Evolutionary conservation across 2,113 vertebrate species (phyloP), one percentile per base, ranked within the genome.

Genomic region (Calidris pugnax): DNA sequence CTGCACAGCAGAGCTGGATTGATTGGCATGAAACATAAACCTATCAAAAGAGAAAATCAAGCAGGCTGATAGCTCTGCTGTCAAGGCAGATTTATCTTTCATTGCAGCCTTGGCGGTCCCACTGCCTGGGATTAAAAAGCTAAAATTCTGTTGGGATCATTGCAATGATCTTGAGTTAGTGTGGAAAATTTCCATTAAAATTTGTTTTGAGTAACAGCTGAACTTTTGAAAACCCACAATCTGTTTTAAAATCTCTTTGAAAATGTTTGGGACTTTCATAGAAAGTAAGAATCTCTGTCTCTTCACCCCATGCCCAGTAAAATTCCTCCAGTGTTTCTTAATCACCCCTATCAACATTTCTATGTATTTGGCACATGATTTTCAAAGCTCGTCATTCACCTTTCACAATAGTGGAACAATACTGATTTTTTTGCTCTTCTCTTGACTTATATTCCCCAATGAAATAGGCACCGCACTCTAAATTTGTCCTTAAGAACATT

Each of bases 1-100:
- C 75, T 83, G 47, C 59, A 41, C 59, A 47, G 74, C 56, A 76
- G 37, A 67, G 32, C 24, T 68, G 51, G 89, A 95, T 90, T 94
- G 91, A 96, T 39, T 93, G 94, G 59, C 93, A 89, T 32, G 83
- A 89, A 92, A 87, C 27, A 92, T 95, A 95, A 92, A 97, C 92
- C 89, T 95, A 93, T 95, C 86, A 89, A 81, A 95, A 89, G 30
- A 85, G 74, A 91, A 94, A 97, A 94, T 94, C 86, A 96, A 89
- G 53, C 62, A 89, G 82, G 47, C 76, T 92, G 93, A 95, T 93
- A 95, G 19, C 81, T 91, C 45, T 94, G 66, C 86, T 89, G 91
- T 94, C 92, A 94, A 95, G 80, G 84, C 45, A 79, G 80, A 91
- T 95, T 93, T 95, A 94, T 91, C 80, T 96, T 93, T 85, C 92